These are phyloP conservation scores for Latrodectus elegans DNA, from an alignment of 2,888 invertebrate genomes.

Conservation along the genomic window DNA sequence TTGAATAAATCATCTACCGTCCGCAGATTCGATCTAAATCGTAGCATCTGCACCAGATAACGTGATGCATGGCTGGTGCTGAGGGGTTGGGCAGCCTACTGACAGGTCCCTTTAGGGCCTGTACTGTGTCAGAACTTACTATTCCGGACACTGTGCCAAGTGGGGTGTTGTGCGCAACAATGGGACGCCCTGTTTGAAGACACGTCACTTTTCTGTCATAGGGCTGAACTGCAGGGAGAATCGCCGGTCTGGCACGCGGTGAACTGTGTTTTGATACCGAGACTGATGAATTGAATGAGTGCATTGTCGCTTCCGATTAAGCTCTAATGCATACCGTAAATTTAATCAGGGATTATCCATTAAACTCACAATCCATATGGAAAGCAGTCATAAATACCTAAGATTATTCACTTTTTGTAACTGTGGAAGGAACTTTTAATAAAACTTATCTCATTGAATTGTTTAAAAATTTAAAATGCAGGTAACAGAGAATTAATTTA, in stretches of 20 bases:
- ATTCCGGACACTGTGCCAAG: neutral
- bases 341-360: slow-evolving; percentile 39
- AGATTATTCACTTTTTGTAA: too few relatives aligned
- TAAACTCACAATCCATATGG: too few relatives aligned
- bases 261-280: slow-evolving; percentile 38
- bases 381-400: too few relatives aligned
- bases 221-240: slow-evolving; percentile 19
- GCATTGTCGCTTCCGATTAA: slow-evolving; percentile 50
- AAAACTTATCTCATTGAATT: too few relatives aligned
- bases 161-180: slow-evolving; percentile 24
- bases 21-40: too few relatives aligned
- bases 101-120: neutral
- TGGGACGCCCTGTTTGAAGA: slow-evolving; percentile 44
- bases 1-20: too few relatives aligned
- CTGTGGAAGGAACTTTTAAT: too few relatives aligned
- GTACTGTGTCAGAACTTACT: neutral
- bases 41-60: too few relatives aligned
- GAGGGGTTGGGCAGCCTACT: neutral
- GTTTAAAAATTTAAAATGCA: too few relatives aligned
- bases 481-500: too few relatives aligned
- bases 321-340: slow-evolving; percentile 19
- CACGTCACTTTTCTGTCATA: slow-evolving; percentile 52
- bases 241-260: neutral
- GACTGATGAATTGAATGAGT: slow-evolving; percentile 1
- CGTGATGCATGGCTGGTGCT: too few relatives aligned